phyloP scores from a whole-genome alignment of 1,140 invertebrate species.

The Oppia nitens region DNA sequence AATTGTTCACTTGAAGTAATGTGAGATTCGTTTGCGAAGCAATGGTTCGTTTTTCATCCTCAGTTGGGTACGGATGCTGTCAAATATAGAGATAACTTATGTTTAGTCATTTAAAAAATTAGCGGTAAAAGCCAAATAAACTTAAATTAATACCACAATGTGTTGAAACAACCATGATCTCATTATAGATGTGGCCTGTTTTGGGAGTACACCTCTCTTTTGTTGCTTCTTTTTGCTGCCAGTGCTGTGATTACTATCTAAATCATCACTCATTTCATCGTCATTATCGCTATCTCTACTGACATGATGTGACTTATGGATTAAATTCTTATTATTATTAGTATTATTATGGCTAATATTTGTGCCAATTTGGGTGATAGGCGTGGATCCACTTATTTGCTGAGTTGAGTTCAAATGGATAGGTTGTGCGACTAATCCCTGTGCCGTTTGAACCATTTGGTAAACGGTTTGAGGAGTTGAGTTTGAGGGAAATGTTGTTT shows the following conservation, averaged over 20 bases:
- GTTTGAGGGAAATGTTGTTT: not conserved
- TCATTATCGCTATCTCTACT: conserved; percentile 5
- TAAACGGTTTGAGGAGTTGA: conserved; percentile 26
- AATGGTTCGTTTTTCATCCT: conserved; percentile 99
- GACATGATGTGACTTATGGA: not conserved
- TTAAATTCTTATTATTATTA: conserved; percentile 1
- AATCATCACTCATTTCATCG: conserved; percentile 9
- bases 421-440: conserved; percentile 37
- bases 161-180: conserved; percentile 99
- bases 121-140: not conserved
- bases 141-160: conserved; percentile 55
- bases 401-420: conserved; percentile 30
- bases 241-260: not conserved
- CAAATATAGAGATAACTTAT: not conserved
- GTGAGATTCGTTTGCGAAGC: conserved; percentile 98
- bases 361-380: conserved; percentile 64
- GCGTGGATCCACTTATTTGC: conserved; percentile 59
- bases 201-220: conserved; percentile 96
- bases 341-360: conserved; percentile 26
- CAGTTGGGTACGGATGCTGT: conserved; percentile 93
- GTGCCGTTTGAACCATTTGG: conserved; percentile 36
- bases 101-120: too few species aligned
- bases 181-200: conserved; percentile 98
- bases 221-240: conserved; percentile 40
- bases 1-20: conserved; percentile 83